Conservation (phyloP, 2,888 invertebrate genomes). For the Hoplodrina blanda region DNA sequence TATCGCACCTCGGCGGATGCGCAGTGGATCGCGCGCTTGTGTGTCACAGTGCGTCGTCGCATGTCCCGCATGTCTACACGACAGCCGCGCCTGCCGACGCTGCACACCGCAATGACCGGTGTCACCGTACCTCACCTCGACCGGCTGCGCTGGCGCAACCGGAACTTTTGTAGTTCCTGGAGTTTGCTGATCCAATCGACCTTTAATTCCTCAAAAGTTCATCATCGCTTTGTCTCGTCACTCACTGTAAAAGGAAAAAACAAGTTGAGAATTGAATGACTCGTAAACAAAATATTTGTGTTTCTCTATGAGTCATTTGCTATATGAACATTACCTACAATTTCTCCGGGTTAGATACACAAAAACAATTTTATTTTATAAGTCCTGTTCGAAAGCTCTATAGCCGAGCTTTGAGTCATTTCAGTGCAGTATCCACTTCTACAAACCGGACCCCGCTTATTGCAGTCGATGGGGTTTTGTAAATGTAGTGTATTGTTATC, state of each 20-base stretch:
- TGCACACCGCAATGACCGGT: conserved; percentile 66
- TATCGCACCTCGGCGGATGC: conserved; percentile 79
- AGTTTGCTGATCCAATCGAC: conserved; percentile 65
- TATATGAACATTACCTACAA: too few species aligned
- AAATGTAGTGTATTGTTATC: too few species aligned
- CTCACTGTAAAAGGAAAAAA: conserved; percentile 55
- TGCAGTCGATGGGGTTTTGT: too few species aligned
- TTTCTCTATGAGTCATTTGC: background rate
- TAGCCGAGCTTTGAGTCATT: too few species aligned
- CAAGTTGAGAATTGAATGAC: conserved; percentile 37
- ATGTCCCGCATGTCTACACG: conserved; percentile 71
- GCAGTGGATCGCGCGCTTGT: conserved; percentile 73
- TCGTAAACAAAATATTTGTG: conserved; percentile 25
- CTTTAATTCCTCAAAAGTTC: conserved; percentile 65
- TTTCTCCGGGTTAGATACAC: too few species aligned
- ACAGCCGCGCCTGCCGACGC: conserved; percentile 66
- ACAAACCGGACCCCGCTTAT: too few species aligned
- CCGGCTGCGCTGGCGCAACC: conserved; percentile 48
- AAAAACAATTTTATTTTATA: too few species aligned
- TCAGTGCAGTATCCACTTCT: too few species aligned
- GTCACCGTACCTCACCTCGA: conserved; percentile 61
- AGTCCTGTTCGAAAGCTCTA: too few species aligned
- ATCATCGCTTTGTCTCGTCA: conserved; percentile 58
- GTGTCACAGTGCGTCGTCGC: conserved; percentile 78
- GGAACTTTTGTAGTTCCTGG: conserved; percentile 41